Base-by-base conservation (phyloP, 2,888 invertebrate genomes). In the Lucinisca nassula region DNA sequence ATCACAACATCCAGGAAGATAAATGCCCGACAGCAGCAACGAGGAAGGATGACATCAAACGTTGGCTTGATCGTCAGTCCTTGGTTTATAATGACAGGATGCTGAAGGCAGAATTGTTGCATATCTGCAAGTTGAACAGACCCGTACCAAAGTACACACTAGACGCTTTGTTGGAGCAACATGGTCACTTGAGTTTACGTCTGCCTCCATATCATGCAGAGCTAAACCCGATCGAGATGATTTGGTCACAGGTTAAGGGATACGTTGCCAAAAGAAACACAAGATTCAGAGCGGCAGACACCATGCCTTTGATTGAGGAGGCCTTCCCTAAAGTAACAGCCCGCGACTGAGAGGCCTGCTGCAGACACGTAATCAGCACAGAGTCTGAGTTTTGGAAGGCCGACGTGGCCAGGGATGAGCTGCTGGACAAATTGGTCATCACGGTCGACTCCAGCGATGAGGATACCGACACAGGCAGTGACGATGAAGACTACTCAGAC, bases 1-100 rank as follows among this genome's bases (percentile, higher is more conserved):
- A 87, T 24, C 87, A 80, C 35, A 80, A 80, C 38, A 0, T 77
- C 3, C 83, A 80, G 21, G 37, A 17, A 38, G 84, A 84, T 51
- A 78, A 84, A 55, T 51, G 70, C 27, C 81, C 87, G 24, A 82
- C 70, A 4, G 30, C 38, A 24, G 1, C 87, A 14, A 81, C 51
- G 0, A 61, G 55, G n/a, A 87, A 87, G 35, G 37, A 24, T 10
- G 78, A 87, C 6, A 81, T 84, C 0, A 32, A 78, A 27, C 74
- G 30, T 1, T 87, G 81, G 84, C 49, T 87, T 0, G 6, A n/a
- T 4, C 27, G 81, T 17, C n/a, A 70, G 12, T 30, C 21, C 3
- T 38, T 87, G 30, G 1, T 17, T 24, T 74, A 27, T 35, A 17
- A 1, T 6, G 30, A 30, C 0, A 37, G 24, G 0, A 81, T 87